Evolutionary conservation across 1,140 invertebrate species (phyloP).

Genomic region (Chrysopa pallens): DNA sequence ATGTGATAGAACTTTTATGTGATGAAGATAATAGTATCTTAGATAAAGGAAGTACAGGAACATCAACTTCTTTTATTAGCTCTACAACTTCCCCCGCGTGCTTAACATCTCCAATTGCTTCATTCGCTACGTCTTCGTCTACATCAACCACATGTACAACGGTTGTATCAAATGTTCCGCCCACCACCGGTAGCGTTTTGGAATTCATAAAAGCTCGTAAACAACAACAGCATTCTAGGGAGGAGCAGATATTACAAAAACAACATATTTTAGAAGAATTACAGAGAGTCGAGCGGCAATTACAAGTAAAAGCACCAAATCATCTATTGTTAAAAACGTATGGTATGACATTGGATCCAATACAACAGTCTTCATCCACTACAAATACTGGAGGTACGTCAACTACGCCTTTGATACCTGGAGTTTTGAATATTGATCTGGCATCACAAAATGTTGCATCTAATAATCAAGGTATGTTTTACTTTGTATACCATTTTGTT

Average conservation of each 20-base stretch:
- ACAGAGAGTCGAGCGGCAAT: conserved; percentile 54
- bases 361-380: too few species aligned
- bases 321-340: conserved; percentile 1
- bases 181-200: background rate
- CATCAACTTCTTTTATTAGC: conserved; percentile 3
- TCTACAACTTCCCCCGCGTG: conserved; percentile 3
- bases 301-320: conserved; percentile 30
- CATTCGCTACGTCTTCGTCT: conserved; percentile 6
- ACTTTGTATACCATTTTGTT: background rate
- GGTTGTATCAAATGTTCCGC: background rate
- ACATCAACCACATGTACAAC: conserved; percentile 6
- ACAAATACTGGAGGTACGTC: background rate
- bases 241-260: conserved; percentile 51
- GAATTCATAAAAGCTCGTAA: background rate
- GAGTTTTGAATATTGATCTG: conserved; percentile 19
- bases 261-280: conserved; percentile 64
- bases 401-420: conserved; percentile 15
- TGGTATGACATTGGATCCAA: background rate
- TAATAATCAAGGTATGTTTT: conserved; percentile 13
- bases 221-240: conserved; percentile 26
- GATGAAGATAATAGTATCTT: conserved; percentile 15
- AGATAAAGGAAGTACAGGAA: conserved; percentile 13
- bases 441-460: conserved; percentile 14
- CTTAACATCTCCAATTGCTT: conserved; percentile 1
- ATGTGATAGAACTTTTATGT: conserved; percentile 17